Base-by-base conservation (phyloP, 2,888 invertebrate genomes). In the Azorinus chamasolen region DNA sequence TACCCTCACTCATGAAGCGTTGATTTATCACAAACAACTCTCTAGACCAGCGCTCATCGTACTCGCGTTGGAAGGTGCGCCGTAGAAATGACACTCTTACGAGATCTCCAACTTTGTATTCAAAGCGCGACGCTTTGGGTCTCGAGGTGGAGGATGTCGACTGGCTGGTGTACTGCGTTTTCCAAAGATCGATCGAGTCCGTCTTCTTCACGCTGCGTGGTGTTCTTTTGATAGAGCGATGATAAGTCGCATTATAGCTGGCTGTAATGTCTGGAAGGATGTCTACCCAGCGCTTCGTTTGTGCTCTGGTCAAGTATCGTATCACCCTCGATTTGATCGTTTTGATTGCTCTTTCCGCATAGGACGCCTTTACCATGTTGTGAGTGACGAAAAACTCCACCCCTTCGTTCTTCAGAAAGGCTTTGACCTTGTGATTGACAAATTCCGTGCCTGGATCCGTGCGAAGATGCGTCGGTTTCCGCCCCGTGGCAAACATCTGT, bases 321-420 rank as follows among this genome's bases (percentile, higher is more conserved):
- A 45, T 54, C 10, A 76, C 12, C n/a, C 57, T 50, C 20, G 58
- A 37, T 64, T 76, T 80, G 10, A 80, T 68, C 18, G 55, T 72
- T 55, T 79, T 76, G 39, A 75, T 79, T 6, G 53, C 68, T 37
- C 79, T 16, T 55, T 79, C 71, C 12, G 75, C 75, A 20, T 75
- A 75, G 0, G 71, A 59, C 1, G 64, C 66, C 39, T 75, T 75
- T 3, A 55, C 57, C n/a, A 58, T 46, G 54, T 76, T 79, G n/a
- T 73, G 48, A 2, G 79, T 61, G 10, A 63, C 54, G 37, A 81
- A 77, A 25, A 62, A 58, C 8, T 22, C 37, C 18, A 81, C 68
- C 1, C 25, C 54, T 45, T 68, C 62, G n/a, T 54, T 46, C 53
- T 65, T 72, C 16, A 72, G 39, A 5, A 51, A 54, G 1, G 16